Percentiles rank a stretch among this genome's conserved stretches.
Evolutionary conservation across 2,113 vertebrate species (phyloP).

Genomic region (Corvus cornix): DNA sequence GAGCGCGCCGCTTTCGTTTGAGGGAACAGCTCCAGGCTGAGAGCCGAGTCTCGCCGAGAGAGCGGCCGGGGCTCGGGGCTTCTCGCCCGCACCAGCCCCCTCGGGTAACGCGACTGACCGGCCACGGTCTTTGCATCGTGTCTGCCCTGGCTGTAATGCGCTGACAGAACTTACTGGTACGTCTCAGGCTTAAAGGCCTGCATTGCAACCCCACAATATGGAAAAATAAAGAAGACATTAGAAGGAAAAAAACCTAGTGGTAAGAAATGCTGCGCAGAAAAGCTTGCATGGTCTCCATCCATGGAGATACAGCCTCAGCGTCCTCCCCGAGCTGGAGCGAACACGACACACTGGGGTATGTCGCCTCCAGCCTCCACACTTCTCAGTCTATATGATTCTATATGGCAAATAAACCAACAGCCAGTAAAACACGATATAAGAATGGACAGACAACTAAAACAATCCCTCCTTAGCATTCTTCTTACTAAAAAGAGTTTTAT

Average conservation of each 20-base stretch:
- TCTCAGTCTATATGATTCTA: fast-evolving
- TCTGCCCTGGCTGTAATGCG: fast-evolving
- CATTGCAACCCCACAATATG: fast-evolving
- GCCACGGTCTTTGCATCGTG: fast-evolving
- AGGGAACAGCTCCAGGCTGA: fast-evolving
- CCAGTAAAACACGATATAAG: fast-evolving
- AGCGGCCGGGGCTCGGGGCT: fast-evolving
- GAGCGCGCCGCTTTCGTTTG: fast-evolving
- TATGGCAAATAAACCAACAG: neutral
- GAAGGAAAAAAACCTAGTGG: neutral
- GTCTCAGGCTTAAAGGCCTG: too few species aligned
- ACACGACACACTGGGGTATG: fast-evolving
- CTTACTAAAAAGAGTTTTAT: neutral
- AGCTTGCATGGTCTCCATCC: too few species aligned
- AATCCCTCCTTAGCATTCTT: neutral
- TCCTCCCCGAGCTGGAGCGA: neutral
- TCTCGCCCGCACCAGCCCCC: fast-evolving
- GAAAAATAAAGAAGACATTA: neutral
- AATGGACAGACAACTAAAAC: neutral
- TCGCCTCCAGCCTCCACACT: neutral
- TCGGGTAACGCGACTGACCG: fast-evolving
- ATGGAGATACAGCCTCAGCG: fast-evolving
- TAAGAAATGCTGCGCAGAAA: neutral
- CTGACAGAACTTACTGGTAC: fast-evolving
- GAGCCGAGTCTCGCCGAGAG: fast-evolving